Conservation (phyloP, 2,888 invertebrate species). For the Carpatolechia fugitivella region DNA sequence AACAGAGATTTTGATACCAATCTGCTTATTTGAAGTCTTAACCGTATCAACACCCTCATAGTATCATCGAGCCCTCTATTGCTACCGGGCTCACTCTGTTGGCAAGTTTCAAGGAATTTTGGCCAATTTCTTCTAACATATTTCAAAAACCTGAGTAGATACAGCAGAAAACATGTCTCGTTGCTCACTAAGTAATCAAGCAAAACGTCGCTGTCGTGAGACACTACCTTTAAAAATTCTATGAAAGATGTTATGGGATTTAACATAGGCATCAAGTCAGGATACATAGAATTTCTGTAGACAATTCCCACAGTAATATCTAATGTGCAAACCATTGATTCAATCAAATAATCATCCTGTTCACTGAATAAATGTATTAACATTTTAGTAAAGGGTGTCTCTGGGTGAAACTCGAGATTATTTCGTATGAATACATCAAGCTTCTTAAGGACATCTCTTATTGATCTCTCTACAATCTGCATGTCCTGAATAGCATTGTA, state of each 20-base stretch:
- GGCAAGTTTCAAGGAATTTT: constrained; percentile 88
- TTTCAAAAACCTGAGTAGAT: constrained; percentile 90
- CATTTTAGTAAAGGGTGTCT: constrained; percentile 92
- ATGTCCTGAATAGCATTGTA: constrained; percentile 93
- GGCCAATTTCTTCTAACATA: constrained; percentile 91
- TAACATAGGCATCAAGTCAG: constrained; percentile 88
- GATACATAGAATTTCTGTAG: constrained; percentile 88
- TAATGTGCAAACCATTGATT: constrained; percentile 94
- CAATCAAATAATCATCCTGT: constrained; percentile 94
- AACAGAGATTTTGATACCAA: constrained; percentile 90
- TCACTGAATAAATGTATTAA: constrained; percentile 92
- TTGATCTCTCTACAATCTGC: constrained; percentile 91
- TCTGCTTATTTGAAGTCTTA: constrained; percentile 89
- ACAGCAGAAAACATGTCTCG: constrained; percentile 93
- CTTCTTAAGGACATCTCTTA: constrained; percentile 89
- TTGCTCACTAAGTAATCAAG: constrained; percentile 93
- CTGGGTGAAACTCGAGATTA: constrained; percentile 90
- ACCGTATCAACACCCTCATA: constrained; percentile 89
- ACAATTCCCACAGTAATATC: constrained; percentile 93
- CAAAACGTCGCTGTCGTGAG: constrained; percentile 88
- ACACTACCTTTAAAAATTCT: constrained; percentile 90
- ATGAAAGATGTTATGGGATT: constrained; percentile 93
- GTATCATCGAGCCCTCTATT: constrained; percentile 85
- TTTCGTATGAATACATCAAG: constrained; percentile 90
- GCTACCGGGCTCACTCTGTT: constrained; percentile 77